Conservation (phyloP, 2,113 vertebrate genomes). For the Perccottus glenii region DNA sequence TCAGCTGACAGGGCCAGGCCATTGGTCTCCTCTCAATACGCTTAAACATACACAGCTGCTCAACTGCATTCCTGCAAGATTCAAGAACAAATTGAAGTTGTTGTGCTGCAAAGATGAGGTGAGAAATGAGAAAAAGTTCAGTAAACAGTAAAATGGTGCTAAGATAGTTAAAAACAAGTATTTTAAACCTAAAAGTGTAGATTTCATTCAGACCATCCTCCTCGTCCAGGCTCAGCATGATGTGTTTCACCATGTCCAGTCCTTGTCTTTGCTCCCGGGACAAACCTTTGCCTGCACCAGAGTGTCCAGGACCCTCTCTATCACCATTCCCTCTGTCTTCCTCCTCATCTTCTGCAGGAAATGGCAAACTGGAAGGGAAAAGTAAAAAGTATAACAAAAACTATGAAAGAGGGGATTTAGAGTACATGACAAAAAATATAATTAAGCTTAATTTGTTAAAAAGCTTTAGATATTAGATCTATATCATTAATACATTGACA, state of each 20-base stretch:
- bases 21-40: conserved; percentile 80
- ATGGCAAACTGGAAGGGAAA: conserved; percentile 84
- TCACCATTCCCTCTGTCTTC: conserved; percentile 39
- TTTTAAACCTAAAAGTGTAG: conserved; percentile 88
- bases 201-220: conserved; percentile 88
- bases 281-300: conserved; percentile 78
- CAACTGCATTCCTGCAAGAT: conserved; percentile 83
- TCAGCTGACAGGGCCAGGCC: conserved; percentile 90
- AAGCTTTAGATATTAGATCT: not conserved
- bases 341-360: conserved; percentile 74
- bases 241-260: conserved; percentile 81
- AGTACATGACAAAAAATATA: not conserved
- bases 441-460: not conserved
- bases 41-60: conserved; percentile 90
- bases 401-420: not conserved
- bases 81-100: conserved; percentile 3
- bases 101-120: too few species aligned
- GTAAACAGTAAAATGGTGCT: too few species aligned
- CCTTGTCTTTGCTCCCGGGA: conserved; percentile 84
- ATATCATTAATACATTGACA: too few species aligned
- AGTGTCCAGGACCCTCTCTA: not conserved
- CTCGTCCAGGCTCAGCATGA: conserved; percentile 87
- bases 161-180: not conserved
- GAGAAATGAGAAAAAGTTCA: too few species aligned
- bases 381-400: not conserved